Conservation (phyloP, 2,113 vertebrate species). For the Panthera uncia region DNA sequence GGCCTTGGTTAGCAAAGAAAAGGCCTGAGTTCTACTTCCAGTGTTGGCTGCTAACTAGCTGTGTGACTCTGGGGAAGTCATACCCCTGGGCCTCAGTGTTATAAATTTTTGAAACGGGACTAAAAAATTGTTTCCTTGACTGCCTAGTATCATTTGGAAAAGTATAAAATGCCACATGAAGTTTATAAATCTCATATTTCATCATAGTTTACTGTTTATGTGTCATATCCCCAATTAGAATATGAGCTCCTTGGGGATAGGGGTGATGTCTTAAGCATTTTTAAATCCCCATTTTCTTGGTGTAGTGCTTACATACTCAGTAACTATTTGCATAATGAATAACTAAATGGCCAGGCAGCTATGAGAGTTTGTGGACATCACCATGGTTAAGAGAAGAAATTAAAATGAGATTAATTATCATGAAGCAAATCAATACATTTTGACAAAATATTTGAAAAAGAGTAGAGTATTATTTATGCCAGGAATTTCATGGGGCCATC, state of each 20-base stretch:
- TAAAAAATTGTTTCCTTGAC: neutral
- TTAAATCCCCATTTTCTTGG: conserved; percentile 15
- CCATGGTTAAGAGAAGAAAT: conserved; percentile 13
- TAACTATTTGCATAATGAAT: neutral
- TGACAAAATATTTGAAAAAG: neutral
- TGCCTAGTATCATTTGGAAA: conserved; percentile 30
- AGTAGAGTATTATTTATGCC: neutral
- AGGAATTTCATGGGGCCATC: neutral
- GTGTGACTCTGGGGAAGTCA: conserved; percentile 1
- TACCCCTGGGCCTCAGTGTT: neutral
- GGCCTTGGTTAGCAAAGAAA: conserved; percentile 52
- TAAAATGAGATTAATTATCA: neutral
- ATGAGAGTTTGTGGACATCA: neutral
- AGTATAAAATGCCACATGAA: neutral
- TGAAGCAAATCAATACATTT: conserved; percentile 17
- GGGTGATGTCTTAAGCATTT: neutral
- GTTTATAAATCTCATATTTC: conserved; percentile 36
- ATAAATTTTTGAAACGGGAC: neutral
- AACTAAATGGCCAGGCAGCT: neutral
- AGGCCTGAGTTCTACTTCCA: neutral
- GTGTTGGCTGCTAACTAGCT: conserved; percentile 60
- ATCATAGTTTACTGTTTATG: neutral
- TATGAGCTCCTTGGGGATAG: neutral
- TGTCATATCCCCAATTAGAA: neutral
- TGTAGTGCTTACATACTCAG: neutral